Evolutionary conservation across 2,888 invertebrate species (phyloP).

Genomic region (Nomada ferruginata): DNA sequence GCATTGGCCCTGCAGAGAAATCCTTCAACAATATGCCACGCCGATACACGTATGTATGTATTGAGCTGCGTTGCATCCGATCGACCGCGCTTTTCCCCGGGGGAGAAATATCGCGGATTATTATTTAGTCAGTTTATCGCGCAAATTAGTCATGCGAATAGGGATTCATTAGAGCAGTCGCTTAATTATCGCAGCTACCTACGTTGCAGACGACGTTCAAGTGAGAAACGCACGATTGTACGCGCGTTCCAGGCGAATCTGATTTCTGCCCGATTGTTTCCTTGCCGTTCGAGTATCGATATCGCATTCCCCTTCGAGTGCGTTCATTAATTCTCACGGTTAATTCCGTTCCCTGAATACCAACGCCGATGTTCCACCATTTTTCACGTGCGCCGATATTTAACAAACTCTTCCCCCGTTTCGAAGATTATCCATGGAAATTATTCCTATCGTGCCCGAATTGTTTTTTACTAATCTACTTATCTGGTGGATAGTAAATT

Average conservation of each 20-base stretch:
- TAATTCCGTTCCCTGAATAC: conserved; percentile 22
- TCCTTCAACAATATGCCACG: conserved; percentile 55
- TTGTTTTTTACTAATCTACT: no score
- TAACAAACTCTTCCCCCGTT: neutral
- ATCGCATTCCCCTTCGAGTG: conserved; percentile 24
- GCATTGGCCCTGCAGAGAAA: conserved; percentile 44
- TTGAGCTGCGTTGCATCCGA: conserved; percentile 51
- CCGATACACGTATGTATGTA: conserved; percentile 20
- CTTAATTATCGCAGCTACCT: conserved; percentile 72
- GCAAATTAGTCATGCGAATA: conserved; percentile 75
- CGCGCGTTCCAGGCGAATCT: conserved; percentile 42
- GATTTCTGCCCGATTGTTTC: conserved; percentile 57
- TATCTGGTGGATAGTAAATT: no score
- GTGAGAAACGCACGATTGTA: conserved; percentile 51
- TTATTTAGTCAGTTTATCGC: conserved; percentile 76
- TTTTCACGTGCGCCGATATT: conserved; percentile 19
- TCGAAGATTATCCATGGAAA: neutral
- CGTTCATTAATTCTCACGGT: conserved; percentile 51
- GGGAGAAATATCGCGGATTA: conserved; percentile 74
- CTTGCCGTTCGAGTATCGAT: conserved; percentile 41
- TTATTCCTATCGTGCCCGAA: neutral
- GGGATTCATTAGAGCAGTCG: conserved; percentile 75
- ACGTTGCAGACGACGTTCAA: conserved; percentile 63
- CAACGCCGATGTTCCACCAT: conserved; percentile 1
- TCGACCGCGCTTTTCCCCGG: conserved; percentile 64